Conservation (phyloP, 2,797 vertebrate species). For the Cyprinodon diabolis region DNA sequence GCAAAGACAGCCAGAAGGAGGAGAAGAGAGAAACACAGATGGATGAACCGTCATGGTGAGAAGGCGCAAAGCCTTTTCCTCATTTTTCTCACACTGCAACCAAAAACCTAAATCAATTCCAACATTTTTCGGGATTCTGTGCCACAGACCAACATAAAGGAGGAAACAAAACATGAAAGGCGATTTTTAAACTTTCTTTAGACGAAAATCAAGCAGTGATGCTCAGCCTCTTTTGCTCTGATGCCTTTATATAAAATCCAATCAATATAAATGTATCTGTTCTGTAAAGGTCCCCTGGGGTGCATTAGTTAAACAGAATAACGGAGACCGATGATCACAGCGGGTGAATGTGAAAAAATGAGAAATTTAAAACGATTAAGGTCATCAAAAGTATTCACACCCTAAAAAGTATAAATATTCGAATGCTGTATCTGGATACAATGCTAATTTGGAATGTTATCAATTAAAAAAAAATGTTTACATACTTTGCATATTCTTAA, state of each 20-base stretch:
- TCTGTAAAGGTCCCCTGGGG: background rate
- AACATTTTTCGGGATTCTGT: background rate
- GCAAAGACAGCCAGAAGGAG: constrained; percentile 42
- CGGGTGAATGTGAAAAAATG: background rate
- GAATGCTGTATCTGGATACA: no score
- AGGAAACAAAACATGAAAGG: background rate
- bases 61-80: constrained; percentile 9
- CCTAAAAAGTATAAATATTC: no score
- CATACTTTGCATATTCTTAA: no score
- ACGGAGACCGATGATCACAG: background rate
- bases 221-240: no score
- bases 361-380: no score
- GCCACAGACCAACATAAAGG: background rate
- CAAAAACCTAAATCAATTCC: background rate
- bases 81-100: background rate
- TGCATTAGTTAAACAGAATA: no score
- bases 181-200: background rate
- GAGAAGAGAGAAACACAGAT: constrained; percentile 40
- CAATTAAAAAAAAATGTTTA: no score
- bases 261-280: background rate
- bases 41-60: constrained; percentile 39
- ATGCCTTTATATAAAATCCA: no score
- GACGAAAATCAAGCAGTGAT: no score
- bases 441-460: no score
- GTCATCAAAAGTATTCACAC: no score